Base-by-base conservation (phyloP, 2,797 vertebrate genomes). In the Monodelphis domestica region DNA sequence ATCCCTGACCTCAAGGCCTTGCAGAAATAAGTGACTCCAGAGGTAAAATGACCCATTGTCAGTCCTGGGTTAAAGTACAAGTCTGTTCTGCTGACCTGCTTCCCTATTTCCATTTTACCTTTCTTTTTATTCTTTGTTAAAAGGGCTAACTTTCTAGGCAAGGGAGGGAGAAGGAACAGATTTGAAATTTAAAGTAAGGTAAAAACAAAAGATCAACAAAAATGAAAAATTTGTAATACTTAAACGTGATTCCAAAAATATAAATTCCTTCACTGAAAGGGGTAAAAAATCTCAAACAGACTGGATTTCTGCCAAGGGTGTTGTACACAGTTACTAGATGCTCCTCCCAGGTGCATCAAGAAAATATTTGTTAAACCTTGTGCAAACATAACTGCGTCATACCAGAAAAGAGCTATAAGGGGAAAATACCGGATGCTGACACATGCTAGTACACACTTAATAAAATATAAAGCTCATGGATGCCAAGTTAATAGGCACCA, bases 311-410 rank as follows among this genome's bases (percentile, higher is more conserved):
- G 95, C 95, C 94, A 97, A 93, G 57, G 90, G 55, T 97, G 96
- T 97, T 94, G 91, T 93, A 95, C 95, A 95, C 24, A 97, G 45
- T 90, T 97, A 97, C 90, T 93, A 96, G 87, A 84, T 0, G 84
- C 90, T 96, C 9, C 93, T 96, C 88, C 95, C 87, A 94, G 95
- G 95, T 97, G 96, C 54, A 63, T 95, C 94, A 93, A 94, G 88
- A 96, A 97, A 96, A 54, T 92, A 95, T 96, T 92, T 95, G 91
- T 95, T 89, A 95, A 92, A 29, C 50, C 33, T 91, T 91, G 9
- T 52, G 54, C 17, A 55, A 84, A 54, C 54, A 87, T 78, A 55
- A 92, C 53, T 54, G 12, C 45, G 63, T 50, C 52, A 87, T 94
- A 95, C 53, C 91, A 95, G 94, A 95, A 97, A 7, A 97, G 90